Base-by-base conservation (phyloP, 2,113 vertebrate species). In the Cavia aperea region DNA sequence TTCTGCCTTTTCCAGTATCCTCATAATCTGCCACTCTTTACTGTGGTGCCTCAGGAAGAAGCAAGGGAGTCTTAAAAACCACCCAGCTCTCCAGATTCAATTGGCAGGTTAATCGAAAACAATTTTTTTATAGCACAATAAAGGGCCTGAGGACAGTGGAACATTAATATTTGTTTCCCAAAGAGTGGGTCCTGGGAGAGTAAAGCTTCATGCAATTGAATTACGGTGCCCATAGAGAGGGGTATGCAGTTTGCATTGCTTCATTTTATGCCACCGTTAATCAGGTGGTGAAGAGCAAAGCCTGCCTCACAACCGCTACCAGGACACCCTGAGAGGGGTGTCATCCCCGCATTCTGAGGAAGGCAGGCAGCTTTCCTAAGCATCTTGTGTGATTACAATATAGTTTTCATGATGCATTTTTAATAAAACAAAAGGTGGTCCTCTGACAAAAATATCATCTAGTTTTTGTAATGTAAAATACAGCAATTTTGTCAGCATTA, bases 401-500 rank as follows among this genome's bases (percentile, higher is more conserved):
- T 93, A 95, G 79, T 95, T 97, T 97, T 94, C 96, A 92, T 95
- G 95, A 96, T 93, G 95, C 77, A 73, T 94, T 95, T 96, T 96
- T 97, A 97, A 97, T 98, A 98, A 97, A 98, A 98, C 97, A 97
- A 98, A 97, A 97, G 90, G 86, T 92, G 96, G 95, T 36, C 88
- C 96, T 96, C 93, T 1, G 82, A 97, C 97, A 97, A 97, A 98
- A 98, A 97, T 98, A 97, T 97, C 96, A 95, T 96, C 95, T 94
- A 39, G 1, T 97, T 98, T 96, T 98, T 97, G 97, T 97, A 97
- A 97, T 96, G 97, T 97, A 98, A 98, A 98, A 97, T 98, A 97
- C 97, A 97, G 98, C 97, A 98, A 98, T 98, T 98, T 98, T 98
- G 98, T 98, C 97, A 97, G 97, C 97, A 98, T 98, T 98, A 98